Evolutionary conservation across 2,113 vertebrate species (phyloP).

Genomic region (Asarcornis scutulata): DNA sequence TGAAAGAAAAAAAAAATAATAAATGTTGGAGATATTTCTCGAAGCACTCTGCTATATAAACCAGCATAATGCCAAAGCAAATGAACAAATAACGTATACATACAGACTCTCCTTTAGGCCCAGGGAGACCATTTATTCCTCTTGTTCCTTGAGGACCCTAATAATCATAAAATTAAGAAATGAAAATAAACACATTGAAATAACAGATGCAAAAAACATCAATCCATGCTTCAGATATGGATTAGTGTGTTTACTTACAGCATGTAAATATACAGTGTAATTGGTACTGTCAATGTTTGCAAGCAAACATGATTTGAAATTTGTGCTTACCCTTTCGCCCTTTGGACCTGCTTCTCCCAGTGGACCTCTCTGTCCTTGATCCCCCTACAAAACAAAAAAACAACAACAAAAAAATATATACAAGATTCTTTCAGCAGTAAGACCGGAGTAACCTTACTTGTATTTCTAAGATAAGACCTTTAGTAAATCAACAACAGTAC

Average conservation of each 20-base stretch:
- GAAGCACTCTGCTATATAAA: neutral
- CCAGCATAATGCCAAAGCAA: neutral
- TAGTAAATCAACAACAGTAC: neutral
- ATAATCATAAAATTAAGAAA: neutral
- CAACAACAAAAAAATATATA: neutral
- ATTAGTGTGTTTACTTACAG: neutral
- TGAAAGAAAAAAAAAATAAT: neutral
- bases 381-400: conserved; percentile 79
- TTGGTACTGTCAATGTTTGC: neutral
- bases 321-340: conserved; percentile 85
- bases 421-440: neutral
- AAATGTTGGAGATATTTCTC: neutral
- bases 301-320: neutral
- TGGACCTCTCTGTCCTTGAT: conserved; percentile 88
- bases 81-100: conserved; percentile 60
- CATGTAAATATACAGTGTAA: neutral
- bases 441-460: neutral
- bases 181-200: neutral
- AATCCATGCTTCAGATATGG: neutral
- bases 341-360: conserved; percentile 89
- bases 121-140: conserved; percentile 92
- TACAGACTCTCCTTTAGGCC: conserved; percentile 93
- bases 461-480: neutral
- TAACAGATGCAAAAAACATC: neutral
- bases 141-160: conserved; percentile 88